Conservation (phyloP, 2,797 vertebrate species). For the Centroberyx gerrardi region DNA sequence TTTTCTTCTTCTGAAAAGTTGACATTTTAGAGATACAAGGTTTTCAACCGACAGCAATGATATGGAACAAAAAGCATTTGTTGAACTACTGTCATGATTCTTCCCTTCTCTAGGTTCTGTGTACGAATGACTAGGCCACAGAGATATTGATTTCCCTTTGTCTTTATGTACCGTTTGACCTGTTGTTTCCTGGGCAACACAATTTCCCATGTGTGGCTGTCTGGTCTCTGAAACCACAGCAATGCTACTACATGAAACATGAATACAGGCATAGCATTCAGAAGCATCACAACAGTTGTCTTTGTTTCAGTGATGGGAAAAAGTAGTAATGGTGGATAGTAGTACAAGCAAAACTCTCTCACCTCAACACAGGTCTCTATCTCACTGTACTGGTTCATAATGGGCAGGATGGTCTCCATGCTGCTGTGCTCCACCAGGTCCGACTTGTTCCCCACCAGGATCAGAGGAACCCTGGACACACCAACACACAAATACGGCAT, state of each 20-base stretch:
- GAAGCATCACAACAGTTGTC: too few species aligned
- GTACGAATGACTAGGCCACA: background rate
- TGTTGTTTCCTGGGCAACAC: background rate
- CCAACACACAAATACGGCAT: background rate
- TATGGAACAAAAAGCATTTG: background rate
- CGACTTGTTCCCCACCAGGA: slow-evolving; percentile 97
- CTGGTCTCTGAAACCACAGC: slow-evolving; percentile 6
- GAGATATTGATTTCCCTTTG: slow-evolving; percentile 17
- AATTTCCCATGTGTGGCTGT: too few species aligned
- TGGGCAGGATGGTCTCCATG: slow-evolving; percentile 97
- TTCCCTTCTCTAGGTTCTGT: slow-evolving; percentile 24
- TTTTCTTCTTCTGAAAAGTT: background rate
- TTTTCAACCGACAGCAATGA: too few species aligned
- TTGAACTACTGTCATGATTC: slow-evolving; percentile 7
- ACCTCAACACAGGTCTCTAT: slow-evolving; percentile 99
- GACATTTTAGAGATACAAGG: too few species aligned
- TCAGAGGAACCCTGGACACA: slow-evolving; percentile 91
- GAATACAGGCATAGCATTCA: background rate
- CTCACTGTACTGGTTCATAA: slow-evolving; percentile 97
- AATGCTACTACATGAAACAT: background rate
- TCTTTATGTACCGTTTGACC: background rate
- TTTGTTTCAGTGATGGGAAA: too few species aligned
- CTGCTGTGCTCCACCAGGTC: slow-evolving; percentile 97
- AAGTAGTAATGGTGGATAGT: background rate
- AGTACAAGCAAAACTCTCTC: slow-evolving; percentile 46